Conservation (phyloP, 2,888 invertebrate species). For the Hedya salicella region DNA sequence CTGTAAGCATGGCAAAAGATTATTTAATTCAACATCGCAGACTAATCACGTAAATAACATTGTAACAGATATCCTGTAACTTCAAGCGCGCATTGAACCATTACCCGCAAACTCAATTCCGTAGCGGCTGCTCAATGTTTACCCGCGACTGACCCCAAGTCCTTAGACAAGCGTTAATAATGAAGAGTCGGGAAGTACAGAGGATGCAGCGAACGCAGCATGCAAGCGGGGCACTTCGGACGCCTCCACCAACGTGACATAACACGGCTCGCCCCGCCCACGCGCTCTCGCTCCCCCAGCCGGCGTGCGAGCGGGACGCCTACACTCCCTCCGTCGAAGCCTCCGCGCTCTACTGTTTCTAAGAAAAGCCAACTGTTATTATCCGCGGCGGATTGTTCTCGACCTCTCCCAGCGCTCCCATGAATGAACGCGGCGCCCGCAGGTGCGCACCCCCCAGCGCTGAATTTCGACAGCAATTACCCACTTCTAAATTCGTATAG, state of each 20-base stretch:
- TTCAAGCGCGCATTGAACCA: conserved; percentile 10
- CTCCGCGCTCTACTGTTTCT: conserved; percentile 76
- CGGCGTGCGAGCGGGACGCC: conserved; percentile 66
- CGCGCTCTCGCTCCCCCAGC: conserved; percentile 71
- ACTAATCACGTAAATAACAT: background rate
- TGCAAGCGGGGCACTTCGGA: conserved; percentile 55
- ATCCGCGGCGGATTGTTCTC: conserved; percentile 78
- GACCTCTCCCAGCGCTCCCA: conserved; percentile 71
- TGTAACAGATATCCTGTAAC: conserved; percentile 6
- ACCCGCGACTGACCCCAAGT: conserved; percentile 57
- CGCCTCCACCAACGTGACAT: conserved; percentile 75
- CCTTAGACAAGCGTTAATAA: conserved; percentile 64
- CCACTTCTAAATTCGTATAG: conserved; percentile 70
- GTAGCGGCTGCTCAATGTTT: conserved; percentile 18
- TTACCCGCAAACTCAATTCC: conserved; percentile 15
- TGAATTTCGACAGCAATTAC: conserved; percentile 73
- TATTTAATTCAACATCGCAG: background rate
- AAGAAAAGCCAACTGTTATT: conserved; percentile 84
- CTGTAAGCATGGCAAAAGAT: background rate
- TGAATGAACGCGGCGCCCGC: conserved; percentile 79
- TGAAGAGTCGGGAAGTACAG: conserved; percentile 72
- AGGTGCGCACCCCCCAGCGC: conserved; percentile 77
- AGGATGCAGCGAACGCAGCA: conserved; percentile 67
- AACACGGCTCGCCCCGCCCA: conserved; percentile 76
- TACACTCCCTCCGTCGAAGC: conserved; percentile 74